phyloP scores from a whole-genome alignment of 2,797 vertebrate species.

The Leuciscus waleckii region DNA sequence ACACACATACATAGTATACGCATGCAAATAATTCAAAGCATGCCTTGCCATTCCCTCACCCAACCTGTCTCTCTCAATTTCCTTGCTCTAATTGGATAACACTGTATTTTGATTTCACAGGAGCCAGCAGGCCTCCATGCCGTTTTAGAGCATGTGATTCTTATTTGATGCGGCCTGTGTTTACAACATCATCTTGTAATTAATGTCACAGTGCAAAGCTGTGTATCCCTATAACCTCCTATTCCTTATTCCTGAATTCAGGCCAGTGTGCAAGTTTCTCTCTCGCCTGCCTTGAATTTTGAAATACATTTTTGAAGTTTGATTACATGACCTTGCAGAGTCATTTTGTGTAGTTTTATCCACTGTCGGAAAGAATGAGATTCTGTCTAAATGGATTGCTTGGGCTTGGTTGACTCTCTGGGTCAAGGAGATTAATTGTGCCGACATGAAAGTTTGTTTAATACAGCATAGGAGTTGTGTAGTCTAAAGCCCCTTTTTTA shows the following conservation, averaged over 20 bases:
- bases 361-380: neutral
- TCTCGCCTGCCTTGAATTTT: neutral
- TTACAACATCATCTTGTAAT: constrained; percentile 44
- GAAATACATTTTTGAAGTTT: constrained; percentile 2
- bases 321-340: constrained; percentile 20
- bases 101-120: constrained; percentile 38
- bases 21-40: constrained; percentile 21
- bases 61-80: constrained; percentile 29
- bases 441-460: neutral
- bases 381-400: constrained; percentile 18
- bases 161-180: constrained; percentile 34
- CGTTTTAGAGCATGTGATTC: constrained; percentile 24
- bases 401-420: constrained; percentile 20
- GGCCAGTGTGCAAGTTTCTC: constrained; percentile 11
- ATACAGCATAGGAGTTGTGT: neutral
- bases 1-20: neutral
- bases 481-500: neutral
- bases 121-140: constrained; percentile 26
- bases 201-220: constrained; percentile 26
- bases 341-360: constrained; percentile 2
- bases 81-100: constrained; percentile 20
- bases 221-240: constrained; percentile 18
- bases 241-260: neutral
- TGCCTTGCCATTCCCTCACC: constrained; percentile 8
- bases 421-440: constrained; percentile 4